Conservation (phyloP, 2,797 vertebrate genomes). For the Chrysolophus pictus region DNA sequence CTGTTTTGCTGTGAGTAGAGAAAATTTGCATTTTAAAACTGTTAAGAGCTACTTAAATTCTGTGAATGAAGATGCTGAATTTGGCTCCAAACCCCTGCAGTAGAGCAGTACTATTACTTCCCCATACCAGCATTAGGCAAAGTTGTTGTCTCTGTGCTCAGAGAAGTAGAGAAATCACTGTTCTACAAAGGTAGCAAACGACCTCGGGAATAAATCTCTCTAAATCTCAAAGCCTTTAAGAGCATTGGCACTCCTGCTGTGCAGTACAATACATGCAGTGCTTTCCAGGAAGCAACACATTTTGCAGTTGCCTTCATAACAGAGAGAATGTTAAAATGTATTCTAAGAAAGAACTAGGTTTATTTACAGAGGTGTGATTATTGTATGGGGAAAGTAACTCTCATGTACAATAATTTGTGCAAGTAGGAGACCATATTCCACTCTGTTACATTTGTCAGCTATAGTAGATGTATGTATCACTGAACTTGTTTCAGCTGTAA, state of each 20-base stretch:
- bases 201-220: neutral
- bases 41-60: slow-evolving; percentile 9
- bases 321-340: neutral
- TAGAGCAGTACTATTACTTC: neutral
- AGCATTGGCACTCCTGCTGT: accelerated
- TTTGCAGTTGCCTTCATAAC: neutral
- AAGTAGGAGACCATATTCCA: neutral
- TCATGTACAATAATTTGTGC: accelerated
- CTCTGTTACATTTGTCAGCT: neutral
- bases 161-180: neutral
- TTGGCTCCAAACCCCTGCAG: neutral
- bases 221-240: neutral
- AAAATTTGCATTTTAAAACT: slow-evolving; percentile 21
- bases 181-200: neutral
- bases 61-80: neutral
- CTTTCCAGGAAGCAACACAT: neutral
- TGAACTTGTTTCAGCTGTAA: neutral
- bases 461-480: neutral
- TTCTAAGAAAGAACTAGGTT: neutral
- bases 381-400: neutral
- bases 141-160: neutral
- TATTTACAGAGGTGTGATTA: neutral
- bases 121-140: neutral
- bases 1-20: neutral
- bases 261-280: neutral